A percentile compares a stretch with the other conserved stretches of the same genome.
phyloP scores from a whole-genome alignment of 2,113 vertebrate genomes.

The Lathamus discolor region DNA sequence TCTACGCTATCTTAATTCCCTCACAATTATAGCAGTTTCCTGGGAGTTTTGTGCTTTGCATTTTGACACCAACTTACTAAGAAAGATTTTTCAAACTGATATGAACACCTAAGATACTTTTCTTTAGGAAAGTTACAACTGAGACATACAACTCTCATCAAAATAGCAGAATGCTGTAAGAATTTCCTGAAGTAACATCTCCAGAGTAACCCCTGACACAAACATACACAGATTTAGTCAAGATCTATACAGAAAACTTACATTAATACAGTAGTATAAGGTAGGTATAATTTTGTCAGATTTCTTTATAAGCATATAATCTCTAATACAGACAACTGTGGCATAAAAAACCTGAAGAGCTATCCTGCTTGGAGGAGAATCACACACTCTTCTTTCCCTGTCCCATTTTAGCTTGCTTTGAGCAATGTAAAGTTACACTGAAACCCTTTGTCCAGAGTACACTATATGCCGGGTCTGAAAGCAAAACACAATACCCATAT shows the following conservation, averaged over 20 bases:
- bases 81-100: not conserved
- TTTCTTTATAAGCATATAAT: not conserved
- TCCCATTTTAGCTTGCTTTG: not conserved
- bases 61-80: not conserved
- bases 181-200: not conserved
- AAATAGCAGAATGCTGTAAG: not conserved
- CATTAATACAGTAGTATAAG: not conserved
- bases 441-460: not conserved
- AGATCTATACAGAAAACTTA: not conserved
- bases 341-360: not conserved
- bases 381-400: not conserved
- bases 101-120: not conserved
- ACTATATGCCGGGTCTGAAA: not conserved
- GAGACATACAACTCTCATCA: not conserved
- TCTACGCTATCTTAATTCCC: not conserved
- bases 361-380: not conserved
- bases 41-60: fast-evolving
- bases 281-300: not conserved
- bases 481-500: not conserved
- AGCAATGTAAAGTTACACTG: not conserved
- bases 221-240: not conserved
- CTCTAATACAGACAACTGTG: not conserved
- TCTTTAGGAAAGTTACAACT: not conserved
- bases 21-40: not conserved
- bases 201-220: not conserved